Conservation (phyloP, 2,113 vertebrate genomes). For the Murina feae region DNA sequence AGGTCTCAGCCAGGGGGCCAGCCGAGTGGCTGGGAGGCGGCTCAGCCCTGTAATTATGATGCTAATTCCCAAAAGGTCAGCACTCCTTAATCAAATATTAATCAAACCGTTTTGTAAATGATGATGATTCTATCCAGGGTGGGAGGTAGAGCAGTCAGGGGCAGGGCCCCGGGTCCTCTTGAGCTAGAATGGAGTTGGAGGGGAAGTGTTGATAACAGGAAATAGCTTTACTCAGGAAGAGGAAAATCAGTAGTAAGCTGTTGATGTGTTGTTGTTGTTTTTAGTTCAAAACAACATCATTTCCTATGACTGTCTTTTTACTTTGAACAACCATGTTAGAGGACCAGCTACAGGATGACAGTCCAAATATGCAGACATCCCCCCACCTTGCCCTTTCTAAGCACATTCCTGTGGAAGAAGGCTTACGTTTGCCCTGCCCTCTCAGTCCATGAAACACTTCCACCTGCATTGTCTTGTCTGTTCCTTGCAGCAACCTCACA, state of each 20-base stretch:
- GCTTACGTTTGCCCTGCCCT: not conserved
- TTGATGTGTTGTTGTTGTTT: not conserved
- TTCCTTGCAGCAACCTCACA: not conserved
- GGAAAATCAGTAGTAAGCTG: not conserved
- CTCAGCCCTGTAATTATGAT: slow-evolving; percentile 67
- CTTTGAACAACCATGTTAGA: not conserved
- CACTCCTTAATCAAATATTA: slow-evolving; percentile 78
- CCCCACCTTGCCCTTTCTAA: not conserved
- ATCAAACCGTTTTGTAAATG: slow-evolving; percentile 69
- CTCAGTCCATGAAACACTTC: not conserved
- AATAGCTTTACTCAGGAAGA: slow-evolving; percentile 40
- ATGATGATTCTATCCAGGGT: slow-evolving; percentile 33
- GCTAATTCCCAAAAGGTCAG: slow-evolving; percentile 74
- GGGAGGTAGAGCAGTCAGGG: not conserved
- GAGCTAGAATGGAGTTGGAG: slow-evolving; percentile 21
- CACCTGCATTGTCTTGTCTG: not conserved
- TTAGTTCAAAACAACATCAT: not conserved
- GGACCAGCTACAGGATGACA: no score
- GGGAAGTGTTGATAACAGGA: not conserved
- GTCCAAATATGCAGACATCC: not conserved
- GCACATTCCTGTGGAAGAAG: not conserved
- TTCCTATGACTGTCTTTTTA: not conserved
- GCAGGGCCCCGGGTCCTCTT: slow-evolving; percentile 19
- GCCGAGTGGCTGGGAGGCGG: slow-evolving; percentile 49
- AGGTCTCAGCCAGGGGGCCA: slow-evolving; percentile 45